A percentile compares a stretch with the other conserved stretches of the same genome.
Evolutionary conservation across 2,113 vertebrate genomes (phyloP).

Genomic region (Anseranas semipalmata): DNA sequence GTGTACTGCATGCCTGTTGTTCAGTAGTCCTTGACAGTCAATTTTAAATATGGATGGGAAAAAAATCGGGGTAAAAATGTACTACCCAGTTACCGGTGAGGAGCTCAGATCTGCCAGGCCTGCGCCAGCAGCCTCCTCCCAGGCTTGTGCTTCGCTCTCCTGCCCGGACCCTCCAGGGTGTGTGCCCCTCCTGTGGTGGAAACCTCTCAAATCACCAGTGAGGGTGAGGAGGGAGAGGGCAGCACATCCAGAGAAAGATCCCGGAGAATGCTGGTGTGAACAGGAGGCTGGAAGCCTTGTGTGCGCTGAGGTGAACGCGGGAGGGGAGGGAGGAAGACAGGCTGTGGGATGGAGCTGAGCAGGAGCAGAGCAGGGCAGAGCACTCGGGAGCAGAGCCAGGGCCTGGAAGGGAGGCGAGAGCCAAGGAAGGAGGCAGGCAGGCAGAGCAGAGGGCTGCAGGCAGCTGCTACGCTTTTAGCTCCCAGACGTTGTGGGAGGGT

Average conservation of each 20-base stretch:
- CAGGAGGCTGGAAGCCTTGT: not conserved
- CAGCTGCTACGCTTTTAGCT: not conserved
- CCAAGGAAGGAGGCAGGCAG: not conserved
- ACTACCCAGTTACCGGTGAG: not conserved
- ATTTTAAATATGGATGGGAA: not conserved
- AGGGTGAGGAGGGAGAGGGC: not conserved
- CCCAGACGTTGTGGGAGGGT: rapidly evolving
- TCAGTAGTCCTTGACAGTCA: not conserved
- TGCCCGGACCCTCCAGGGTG: not conserved
- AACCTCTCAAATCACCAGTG: not conserved
- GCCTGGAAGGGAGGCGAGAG: not conserved
- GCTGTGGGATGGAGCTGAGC: not conserved
- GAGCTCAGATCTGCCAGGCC: not conserved
- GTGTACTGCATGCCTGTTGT: not conserved
- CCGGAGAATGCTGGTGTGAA: not conserved
- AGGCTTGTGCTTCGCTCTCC: not conserved
- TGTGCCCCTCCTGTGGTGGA: not conserved
- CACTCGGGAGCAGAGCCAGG: not conserved
- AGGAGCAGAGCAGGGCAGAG: not conserved
- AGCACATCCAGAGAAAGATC: rapidly evolving
- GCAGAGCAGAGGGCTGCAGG: not conserved
- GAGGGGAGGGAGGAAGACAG: not conserved
- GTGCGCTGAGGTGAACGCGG: not conserved
- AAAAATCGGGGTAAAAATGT: not conserved
- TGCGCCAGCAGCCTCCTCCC: not conserved